phyloP scores from a whole-genome alignment of 2,888 invertebrate genomes.

The Drosophila hawaiiensis region DNA sequence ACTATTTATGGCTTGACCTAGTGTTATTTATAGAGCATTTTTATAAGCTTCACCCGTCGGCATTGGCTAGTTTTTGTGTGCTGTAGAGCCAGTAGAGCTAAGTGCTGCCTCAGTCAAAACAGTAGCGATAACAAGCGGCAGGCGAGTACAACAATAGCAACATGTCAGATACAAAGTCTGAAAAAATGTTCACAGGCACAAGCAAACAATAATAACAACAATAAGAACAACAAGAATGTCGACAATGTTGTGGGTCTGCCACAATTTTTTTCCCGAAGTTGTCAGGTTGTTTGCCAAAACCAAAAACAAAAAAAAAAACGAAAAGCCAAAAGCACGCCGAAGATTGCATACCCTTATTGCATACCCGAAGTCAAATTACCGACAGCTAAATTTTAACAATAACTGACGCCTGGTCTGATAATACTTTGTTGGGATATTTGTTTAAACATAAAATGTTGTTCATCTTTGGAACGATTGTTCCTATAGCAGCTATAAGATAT shows the following conservation, averaged over 20 bases:
- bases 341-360: not conserved
- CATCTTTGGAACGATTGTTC: not conserved
- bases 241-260: constrained; percentile 34
- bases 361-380: not conserved
- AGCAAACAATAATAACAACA: not conserved
- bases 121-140: constrained; percentile 29
- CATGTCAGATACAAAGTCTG: constrained; percentile 34
- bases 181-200: constrained; percentile 43
- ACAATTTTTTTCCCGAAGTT: constrained; percentile 52
- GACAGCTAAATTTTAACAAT: not conserved
- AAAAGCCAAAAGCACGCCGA: not conserved
- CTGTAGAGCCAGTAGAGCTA: not conserved
- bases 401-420: not conserved
- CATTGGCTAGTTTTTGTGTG: not conserved
- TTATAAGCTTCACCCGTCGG: too few species aligned
- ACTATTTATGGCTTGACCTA: not conserved
- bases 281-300: constrained; percentile 23
- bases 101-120: constrained; percentile 43
- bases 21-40: constrained; percentile 1
- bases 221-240: not conserved
- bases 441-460: not conserved
- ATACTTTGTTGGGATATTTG: not conserved
- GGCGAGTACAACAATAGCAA: constrained; percentile 1
- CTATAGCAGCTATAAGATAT: not conserved
- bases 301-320: not conserved